Conservation (phyloP, 2,888 invertebrate species). For the Drosophila emarginata region DNA sequence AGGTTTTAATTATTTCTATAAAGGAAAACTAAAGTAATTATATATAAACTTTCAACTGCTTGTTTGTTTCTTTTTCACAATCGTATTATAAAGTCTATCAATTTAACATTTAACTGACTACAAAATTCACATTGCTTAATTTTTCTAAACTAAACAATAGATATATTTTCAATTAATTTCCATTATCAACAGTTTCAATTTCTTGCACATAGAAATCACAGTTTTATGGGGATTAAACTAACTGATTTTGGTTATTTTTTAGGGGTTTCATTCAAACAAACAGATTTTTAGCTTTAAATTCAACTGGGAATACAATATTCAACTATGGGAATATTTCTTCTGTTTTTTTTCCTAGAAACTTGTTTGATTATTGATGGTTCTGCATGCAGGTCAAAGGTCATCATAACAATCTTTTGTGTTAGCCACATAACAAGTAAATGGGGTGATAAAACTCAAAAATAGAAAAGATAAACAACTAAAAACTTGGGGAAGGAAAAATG, state of each 20-base stretch:
- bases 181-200: neutral
- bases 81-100: too few species aligned
- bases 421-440: neutral
- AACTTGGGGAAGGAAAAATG: constrained; percentile 40
- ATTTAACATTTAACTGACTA: neutral
- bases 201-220: too few species aligned
- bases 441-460: constrained; percentile 29
- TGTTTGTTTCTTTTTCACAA: neutral
- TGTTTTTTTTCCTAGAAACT: neutral
- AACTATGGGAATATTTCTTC: constrained; percentile 13
- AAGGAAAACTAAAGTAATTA: neutral
- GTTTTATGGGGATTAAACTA: neutral
- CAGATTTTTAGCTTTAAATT: neutral
- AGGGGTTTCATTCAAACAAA: neutral
- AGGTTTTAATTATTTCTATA: neutral
- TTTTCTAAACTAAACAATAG: neutral
- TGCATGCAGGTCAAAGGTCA: constrained; percentile 43
- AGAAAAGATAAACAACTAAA: neutral
- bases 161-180: neutral
- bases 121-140: constrained; percentile 1
- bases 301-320: constrained; percentile 28
- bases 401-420: constrained; percentile 26
- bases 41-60: neutral
- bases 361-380: constrained; percentile 10
- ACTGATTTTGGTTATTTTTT: neutral